Base-by-base conservation (phyloP, 2,797 vertebrate species). In the Halcyon smyrnensis region DNA sequence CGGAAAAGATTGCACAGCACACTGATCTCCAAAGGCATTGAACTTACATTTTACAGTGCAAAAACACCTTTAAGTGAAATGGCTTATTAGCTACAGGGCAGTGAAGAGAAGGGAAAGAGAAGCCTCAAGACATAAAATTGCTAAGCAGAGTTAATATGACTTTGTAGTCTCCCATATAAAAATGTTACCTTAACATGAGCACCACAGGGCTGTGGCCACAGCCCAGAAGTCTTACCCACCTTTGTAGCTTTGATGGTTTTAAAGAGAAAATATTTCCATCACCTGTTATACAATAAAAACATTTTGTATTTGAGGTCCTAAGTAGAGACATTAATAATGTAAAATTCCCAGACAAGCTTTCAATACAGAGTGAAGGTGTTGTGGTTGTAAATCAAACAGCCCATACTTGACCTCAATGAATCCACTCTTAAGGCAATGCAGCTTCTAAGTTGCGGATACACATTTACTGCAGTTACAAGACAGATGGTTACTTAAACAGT, bases 31-130 rank as follows among this genome's bases (percentile, higher is more conserved):
- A 82, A 91, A 93, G 93, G 93, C 95, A 87, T 88, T 56, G 77
- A 95, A 94, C 41, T 74, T 84, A 56, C 0, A 34, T 77, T 97
- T 93, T 80, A 79, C 70, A 97, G 93, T 96, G 96, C 97, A 97
- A 97, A 97, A 97, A 95, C 53, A 84, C 80, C 75, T 95, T 90
- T 81, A 95, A 92, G 89, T 84, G 62, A 97, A 96, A 94, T 68
- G 89, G 68, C 56, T 94, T 79, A 81, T 45, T 84, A 93, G 54
- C 78, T 93, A 70, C 28, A 87, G 87, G 78, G 75, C 91, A 94
- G 70, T 70, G 65, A 93, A 86, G 80, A 88, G 93, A 88, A 90
- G n/a, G 85, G 67, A 90, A 75, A 84, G 90, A 87, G 43, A 93
- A 95, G 73, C 80, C 74, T 84, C 74, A 64, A 65, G 64, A 87